Evolutionary conservation across 2,113 vertebrate species (phyloP), one percentile per base, ranked within the genome.

Genomic region (Tapirus terrestris): DNA sequence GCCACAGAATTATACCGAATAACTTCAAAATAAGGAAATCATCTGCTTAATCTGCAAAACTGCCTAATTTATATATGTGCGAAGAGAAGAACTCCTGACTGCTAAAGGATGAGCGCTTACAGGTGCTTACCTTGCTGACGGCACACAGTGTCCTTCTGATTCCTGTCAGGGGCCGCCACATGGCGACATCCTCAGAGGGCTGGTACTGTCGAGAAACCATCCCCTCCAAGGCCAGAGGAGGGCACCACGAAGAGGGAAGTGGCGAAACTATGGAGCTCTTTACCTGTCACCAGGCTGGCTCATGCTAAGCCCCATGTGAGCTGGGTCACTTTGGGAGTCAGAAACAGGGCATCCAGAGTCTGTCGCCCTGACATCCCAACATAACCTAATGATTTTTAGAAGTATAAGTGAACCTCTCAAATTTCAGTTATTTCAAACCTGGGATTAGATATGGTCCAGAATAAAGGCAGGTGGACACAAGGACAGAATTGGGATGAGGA

Each of bases 381-480:
- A 83, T 76, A 67, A 93, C 27, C 68, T 72, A 83, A 51, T 58
- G 17, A 92, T 36, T 70, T 86, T 93, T 58, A 45, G 43, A 91
- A 93, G 39, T 79, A 70, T 4, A 53, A 21, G 13, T 51, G 86
- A 65, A 72, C 48, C 48, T 17, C 48, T 93, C 85, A 73, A 70
- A 67, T 77, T 58, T 86, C 81, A 45, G 58, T 43, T 25, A 94
- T 56, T 95, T 91, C 56, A 94, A 77, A 80, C 31, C 29, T 89
- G 60, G 70, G 23, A 72, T 51, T 60, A 84, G 76, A 43, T 31
- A 82, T 6, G 6, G 45, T 56, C 18, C 33, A n/a, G 63, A 53
- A 65, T 33, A 77, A 89, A 88, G 31, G 63, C 11, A 81, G 43
- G 36, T 56, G 0, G 29, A 73, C 27, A 70, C 43, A 88, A n/a